Conservation (phyloP, 2,113 vertebrate species). For the Hymenochirus boettgeri region DNA sequence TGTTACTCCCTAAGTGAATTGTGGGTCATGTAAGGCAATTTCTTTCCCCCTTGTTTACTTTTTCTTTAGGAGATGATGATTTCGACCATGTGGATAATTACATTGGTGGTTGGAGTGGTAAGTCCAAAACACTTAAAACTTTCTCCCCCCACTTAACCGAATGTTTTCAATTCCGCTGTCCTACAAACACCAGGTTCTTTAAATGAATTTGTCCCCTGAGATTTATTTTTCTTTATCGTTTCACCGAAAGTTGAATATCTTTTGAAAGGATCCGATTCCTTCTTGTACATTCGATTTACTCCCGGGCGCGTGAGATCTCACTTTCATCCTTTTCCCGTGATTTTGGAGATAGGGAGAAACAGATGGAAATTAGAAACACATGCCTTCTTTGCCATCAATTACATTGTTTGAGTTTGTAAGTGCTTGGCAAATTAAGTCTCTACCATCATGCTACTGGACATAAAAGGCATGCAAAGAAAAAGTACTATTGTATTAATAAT, state of each 20-base stretch:
- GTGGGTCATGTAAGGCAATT: constrained; percentile 29
- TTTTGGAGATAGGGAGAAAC: constrained; percentile 23
- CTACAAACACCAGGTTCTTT: neutral
- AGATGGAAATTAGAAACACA: constrained; percentile 31
- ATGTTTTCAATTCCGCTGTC: neutral
- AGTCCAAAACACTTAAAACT: neutral
- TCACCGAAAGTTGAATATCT: neutral
- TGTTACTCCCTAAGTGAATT: constrained; percentile 11
- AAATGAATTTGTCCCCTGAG: neutral
- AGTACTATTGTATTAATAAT: constrained; percentile 50
- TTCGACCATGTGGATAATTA: constrained; percentile 1
- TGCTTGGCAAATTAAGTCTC: constrained; percentile 46
- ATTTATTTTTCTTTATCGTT: neutral
- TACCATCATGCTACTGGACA: constrained; percentile 52
- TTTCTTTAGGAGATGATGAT: neutral
- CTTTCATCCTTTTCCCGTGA: constrained; percentile 29
- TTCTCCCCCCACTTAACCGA: neutral
- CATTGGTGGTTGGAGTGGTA: constrained; percentile 1
- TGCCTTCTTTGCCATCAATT: constrained; percentile 37
- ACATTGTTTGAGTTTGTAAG: constrained; percentile 48
- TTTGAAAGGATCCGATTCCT: neutral
- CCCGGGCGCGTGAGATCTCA: neutral
- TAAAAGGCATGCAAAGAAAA: constrained; percentile 39
- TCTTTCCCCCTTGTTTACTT: constrained; percentile 6
- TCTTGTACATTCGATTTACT: constrained; percentile 18